Conservation (phyloP, 1,140 invertebrate genomes). For the Nasonia longicornis region DNA sequence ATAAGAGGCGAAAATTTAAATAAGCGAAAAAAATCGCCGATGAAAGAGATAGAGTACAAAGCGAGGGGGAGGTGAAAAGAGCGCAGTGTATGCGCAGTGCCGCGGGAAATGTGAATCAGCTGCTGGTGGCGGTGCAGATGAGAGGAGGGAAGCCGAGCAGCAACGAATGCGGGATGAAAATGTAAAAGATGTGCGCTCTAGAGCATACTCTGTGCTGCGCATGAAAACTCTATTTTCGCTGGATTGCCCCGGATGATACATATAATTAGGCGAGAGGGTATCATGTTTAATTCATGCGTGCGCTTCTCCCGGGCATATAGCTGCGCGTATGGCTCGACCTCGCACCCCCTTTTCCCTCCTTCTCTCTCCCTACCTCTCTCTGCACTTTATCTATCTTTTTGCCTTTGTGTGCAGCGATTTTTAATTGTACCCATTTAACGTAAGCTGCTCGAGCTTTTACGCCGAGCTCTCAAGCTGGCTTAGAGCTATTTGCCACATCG, state of each 20-base stretch:
- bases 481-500: not conserved
- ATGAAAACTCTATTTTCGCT: conserved; percentile 23
- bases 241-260: conserved; percentile 22
- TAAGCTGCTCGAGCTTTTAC: not conserved
- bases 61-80: conserved; percentile 9
- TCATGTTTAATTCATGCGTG: conserved; percentile 27
- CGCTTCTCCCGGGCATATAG: not conserved
- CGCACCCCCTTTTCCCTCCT: not conserved
- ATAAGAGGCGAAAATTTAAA: conserved; percentile 12
- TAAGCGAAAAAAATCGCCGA: conserved; percentile 13
- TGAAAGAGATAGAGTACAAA: conserved; percentile 37
- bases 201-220: conserved; percentile 6
- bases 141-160: not conserved
- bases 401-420: not conserved
- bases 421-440: not conserved
- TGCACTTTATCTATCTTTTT: not conserved
- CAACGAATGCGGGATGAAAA: conserved; percentile 2
- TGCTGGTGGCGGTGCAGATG: not conserved
- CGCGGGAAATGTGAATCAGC: not conserved
- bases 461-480: not conserved
- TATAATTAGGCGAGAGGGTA: conserved; percentile 27
- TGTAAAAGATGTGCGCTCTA: conserved; percentile 20
- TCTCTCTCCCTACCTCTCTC: not conserved
- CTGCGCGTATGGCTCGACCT: not conserved
- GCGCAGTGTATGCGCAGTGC: not conserved